Evolutionary conservation across 2,797 vertebrate genomes (phyloP).

Genomic region (Tokudaia muenninki): DNA sequence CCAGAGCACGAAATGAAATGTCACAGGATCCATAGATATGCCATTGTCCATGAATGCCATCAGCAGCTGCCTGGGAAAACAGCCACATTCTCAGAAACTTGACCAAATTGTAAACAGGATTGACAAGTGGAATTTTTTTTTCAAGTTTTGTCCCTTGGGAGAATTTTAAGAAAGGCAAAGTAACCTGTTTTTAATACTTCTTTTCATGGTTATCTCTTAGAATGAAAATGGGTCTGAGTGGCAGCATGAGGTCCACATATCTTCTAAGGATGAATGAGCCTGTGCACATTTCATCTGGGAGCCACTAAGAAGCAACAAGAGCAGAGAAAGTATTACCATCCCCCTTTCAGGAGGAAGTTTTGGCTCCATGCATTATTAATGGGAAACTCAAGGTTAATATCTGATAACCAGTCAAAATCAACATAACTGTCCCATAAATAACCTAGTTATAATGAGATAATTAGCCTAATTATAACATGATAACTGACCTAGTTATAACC

Average conservation of each 20-base stretch:
- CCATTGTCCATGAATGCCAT: slow-evolving; percentile 75
- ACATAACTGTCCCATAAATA: fast-evolving
- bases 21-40: slow-evolving; percentile 69
- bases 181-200: not conserved
- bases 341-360: not conserved
- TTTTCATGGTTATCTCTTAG: not conserved
- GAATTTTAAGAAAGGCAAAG: slow-evolving; percentile 81
- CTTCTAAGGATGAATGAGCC: fast-evolving
- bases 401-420: not conserved
- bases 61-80: slow-evolving; percentile 80
- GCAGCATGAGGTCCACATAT: not conserved
- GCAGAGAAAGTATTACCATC: not conserved
- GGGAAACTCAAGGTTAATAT: not conserved
- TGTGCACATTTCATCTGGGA: not conserved
- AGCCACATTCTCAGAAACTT: slow-evolving; percentile 81
- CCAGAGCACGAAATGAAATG: slow-evolving; percentile 83
- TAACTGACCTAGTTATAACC: not conserved
- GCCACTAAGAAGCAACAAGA: fast-evolving
- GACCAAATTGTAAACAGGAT: slow-evolving; percentile 79
- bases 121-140: slow-evolving; percentile 83
- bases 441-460: not conserved
- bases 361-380: not conserved
- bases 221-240: slow-evolving; percentile 68
- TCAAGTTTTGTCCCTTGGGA: slow-evolving; percentile 68
- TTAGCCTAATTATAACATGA: not conserved